phyloP scores from a whole-genome alignment of 2,888 invertebrate species.

The Metallyticus violacea region DNA sequence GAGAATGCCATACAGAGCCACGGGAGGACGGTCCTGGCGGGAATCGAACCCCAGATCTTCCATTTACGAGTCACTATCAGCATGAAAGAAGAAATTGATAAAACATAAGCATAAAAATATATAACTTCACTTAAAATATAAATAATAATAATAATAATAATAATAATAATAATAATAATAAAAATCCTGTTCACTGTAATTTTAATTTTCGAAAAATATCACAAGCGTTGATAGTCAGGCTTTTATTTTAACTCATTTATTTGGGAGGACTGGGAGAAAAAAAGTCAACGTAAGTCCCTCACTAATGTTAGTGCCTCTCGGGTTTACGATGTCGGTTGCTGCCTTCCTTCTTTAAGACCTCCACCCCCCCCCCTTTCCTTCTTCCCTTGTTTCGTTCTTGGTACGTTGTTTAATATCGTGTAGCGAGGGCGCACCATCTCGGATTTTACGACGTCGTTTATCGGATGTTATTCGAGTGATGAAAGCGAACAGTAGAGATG shows the following conservation, averaged over 20 bases:
- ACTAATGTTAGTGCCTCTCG: neutral
- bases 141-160: too few species aligned
- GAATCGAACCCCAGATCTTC: too few species aligned
- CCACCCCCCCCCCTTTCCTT: neutral
- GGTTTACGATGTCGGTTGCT: neutral
- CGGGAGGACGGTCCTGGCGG: too few species aligned
- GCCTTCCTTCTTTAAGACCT: neutral
- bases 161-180: too few species aligned
- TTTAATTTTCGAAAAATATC: neutral
- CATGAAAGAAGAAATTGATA: too few species aligned
- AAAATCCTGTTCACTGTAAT: neutral
- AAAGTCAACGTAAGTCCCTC: neutral
- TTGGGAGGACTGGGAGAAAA: neutral
- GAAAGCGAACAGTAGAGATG: neutral
- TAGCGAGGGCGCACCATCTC: neutral
- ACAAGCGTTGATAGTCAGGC: neutral
- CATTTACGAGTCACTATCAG: too few species aligned
- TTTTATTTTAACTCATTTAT: neutral
- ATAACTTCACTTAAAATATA: too few species aligned
- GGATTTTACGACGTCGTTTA: neutral
- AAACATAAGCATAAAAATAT: too few species aligned
- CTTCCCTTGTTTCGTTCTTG: neutral
- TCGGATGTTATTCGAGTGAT: neutral
- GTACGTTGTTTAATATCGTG: neutral
- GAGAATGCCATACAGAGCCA: too few species aligned